These are phyloP conservation scores for Unio delphinus DNA, from an alignment of 2,888 invertebrate species.

Conservation along the genomic window DNA sequence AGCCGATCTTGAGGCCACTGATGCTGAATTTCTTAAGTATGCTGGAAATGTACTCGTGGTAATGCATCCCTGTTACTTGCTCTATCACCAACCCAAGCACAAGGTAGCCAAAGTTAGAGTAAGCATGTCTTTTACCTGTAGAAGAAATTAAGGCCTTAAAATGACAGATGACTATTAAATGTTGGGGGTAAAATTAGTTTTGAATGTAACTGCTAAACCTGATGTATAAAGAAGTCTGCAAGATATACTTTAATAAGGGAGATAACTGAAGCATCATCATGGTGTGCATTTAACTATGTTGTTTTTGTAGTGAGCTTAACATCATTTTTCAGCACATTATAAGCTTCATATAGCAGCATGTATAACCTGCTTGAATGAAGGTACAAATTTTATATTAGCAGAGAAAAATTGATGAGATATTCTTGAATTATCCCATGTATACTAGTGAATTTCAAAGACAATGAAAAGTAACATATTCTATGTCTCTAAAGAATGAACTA, in stretches of 20 bases:
- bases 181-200: neutral
- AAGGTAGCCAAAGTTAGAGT: conserved; percentile 66
- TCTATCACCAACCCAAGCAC: conserved; percentile 63
- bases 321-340: too few species aligned
- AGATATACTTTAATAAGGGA: neutral
- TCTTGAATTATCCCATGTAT: too few species aligned
- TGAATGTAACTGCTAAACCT: neutral
- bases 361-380: too few species aligned
- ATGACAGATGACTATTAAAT: neutral
- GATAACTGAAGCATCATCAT: neutral
- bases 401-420: too few species aligned
- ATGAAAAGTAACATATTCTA: too few species aligned
- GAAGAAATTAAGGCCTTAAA: neutral
- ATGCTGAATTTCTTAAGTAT: conserved; percentile 42
- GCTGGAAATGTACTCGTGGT: conserved; percentile 44
- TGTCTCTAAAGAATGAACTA: too few species aligned
- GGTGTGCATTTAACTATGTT: too few species aligned
- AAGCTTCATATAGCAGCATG: too few species aligned
- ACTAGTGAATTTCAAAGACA: too few species aligned
- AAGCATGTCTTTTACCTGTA: conserved; percentile 62
- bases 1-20: conserved; percentile 45
- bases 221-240: neutral
- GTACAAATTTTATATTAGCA: too few species aligned
- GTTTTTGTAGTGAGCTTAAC: too few species aligned
- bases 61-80: conserved; percentile 43